Evolutionary conservation across 2,888 invertebrate genomes (phyloP).

Genomic region (Ophonus ardosiacus): DNA sequence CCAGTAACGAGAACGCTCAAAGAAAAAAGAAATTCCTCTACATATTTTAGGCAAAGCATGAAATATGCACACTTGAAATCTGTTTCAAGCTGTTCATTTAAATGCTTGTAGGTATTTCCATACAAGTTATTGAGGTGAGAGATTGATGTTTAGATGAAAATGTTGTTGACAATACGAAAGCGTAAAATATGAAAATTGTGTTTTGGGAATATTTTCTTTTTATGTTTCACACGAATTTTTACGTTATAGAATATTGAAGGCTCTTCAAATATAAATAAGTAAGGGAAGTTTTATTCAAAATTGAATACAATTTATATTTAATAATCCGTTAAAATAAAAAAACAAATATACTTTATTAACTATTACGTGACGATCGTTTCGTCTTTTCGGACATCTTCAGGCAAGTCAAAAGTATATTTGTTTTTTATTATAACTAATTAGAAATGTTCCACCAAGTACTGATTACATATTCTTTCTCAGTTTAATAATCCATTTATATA

Average conservation of each 20-base stretch:
- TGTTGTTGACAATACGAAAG: slow-evolving; percentile 33
- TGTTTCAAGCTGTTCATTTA: slow-evolving; percentile 50
- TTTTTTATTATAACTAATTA: no score
- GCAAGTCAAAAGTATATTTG: no score
- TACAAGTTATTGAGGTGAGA: slow-evolving; percentile 38
- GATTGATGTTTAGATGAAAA: slow-evolving; percentile 41
- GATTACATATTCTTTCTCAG: no score
- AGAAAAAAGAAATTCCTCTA: slow-evolving; percentile 51
- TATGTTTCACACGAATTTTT: slow-evolving; percentile 2
- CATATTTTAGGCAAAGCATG: slow-evolving; percentile 40
- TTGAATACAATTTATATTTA: neutral
- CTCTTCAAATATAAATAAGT: neutral
- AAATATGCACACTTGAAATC: slow-evolving; percentile 51
- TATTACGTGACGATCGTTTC: no score
- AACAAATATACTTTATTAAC: no score
- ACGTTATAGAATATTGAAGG: neutral
- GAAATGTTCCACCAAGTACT: no score
- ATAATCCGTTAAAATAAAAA: neutral
- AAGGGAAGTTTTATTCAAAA: neutral
- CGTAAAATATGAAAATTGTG: slow-evolving; percentile 21
- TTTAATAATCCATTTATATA: no score
- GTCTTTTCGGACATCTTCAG: no score
- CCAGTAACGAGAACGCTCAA: slow-evolving; percentile 47
- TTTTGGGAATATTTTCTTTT: slow-evolving; percentile 2
- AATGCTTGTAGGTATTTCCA: slow-evolving; percentile 18